Evolutionary conservation across 2,797 vertebrate species (phyloP).

Genomic region (Gymnocypris eckloni): DNA sequence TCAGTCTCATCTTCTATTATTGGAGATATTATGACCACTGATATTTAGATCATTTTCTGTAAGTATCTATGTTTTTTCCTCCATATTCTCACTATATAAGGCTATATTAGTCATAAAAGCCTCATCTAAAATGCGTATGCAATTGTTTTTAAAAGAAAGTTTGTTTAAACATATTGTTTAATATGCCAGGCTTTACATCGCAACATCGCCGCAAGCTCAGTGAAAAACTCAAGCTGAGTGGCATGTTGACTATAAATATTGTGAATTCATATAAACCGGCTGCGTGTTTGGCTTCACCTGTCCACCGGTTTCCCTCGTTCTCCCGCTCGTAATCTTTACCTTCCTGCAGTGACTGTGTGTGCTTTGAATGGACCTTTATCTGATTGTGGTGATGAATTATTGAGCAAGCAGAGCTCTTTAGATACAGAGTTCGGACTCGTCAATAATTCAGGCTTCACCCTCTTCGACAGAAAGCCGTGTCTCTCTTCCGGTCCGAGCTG

Average conservation of each 20-base stretch:
- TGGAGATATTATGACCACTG: no score
- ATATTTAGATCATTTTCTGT: no score
- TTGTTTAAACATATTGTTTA: not conserved
- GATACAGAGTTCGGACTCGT: not conserved
- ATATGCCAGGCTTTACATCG: no score
- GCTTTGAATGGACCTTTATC: not conserved
- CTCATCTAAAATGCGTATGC: no score
- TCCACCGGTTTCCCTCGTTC: not conserved
- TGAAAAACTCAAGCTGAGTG: not conserved
- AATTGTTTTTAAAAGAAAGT: no score
- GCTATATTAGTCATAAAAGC: not conserved
- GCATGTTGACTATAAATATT: not conserved
- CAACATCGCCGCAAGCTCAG: not conserved
- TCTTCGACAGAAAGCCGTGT: not conserved
- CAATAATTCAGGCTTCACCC: constrained; percentile 23
- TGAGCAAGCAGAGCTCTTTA: constrained; percentile 10
- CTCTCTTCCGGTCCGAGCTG: not conserved
- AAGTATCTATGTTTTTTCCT: not conserved
- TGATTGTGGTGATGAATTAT: constrained; percentile 10
- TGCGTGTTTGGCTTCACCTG: not conserved
- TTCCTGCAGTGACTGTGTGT: not conserved
- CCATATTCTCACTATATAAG: not conserved
- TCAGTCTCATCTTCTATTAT: no score
- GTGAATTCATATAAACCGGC: not conserved
- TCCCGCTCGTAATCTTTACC: not conserved